Base-by-base conservation (phyloP, 2,797 vertebrate species). In the Halcyon chelicuti region DNA sequence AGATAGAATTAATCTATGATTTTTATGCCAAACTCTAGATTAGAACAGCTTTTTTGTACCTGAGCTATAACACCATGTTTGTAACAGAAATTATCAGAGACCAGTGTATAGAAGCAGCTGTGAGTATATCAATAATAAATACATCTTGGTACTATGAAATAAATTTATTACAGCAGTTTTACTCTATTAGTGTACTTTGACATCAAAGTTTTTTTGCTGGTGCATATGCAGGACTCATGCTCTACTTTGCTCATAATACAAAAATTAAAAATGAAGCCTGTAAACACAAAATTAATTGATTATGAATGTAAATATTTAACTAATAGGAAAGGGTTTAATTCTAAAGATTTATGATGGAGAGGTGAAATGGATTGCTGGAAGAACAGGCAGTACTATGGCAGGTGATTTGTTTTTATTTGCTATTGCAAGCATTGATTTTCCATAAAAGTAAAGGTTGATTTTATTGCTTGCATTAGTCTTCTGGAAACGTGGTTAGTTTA, bases 321-420 rank as follows among this genome's bases (percentile, higher is more conserved):
- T 74, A 89, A 74, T 44, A 65, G 6, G 12, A 65, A 55, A 62
- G 33, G 5, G 8, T 33, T 81, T 81, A 51, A 61, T 84, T 84
- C 40, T 86, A 42, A 61, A 58, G 28, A 52, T 75, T 80, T 40
- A 63, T 2, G 1, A 54, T 66, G 31, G 33, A 85, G 42, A 52
- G 10, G 29, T 49, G 61, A 58, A 93, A 94, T 65, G 44, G 22
- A 83, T 86, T 91, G 22, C 51, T 93, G 62, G 39, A 86, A 88
- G 20, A 75, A 51, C 22, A 67, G 35, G 8, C 40, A 61, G 72
- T 91, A 63, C 29, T 91, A 21, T 75, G 52, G 31, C 44, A 81
- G 70, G 47, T 78, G 57, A 89, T 92, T 88, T 84, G 18, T n/a
- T 91, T 84, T 92, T 88, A 91, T 91, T 94, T 92, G 84, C 11